Percentiles rank a stretch among this genome's conserved stretches.
Conservation (phyloP, 2,888 invertebrate species). For the Carterocephalus palaemon region DNA sequence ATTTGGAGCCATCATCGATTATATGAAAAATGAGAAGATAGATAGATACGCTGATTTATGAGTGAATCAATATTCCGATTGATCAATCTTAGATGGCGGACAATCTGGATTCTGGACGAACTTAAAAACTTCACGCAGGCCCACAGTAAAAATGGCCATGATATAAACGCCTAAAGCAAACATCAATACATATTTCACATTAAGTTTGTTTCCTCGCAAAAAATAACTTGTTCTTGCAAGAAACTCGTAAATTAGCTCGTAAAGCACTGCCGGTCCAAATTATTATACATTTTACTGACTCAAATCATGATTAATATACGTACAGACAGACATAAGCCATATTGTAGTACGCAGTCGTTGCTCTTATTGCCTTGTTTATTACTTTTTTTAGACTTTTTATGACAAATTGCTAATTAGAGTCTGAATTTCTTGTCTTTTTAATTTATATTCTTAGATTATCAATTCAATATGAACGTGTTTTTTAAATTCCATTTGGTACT, state of each 20-base stretch:
- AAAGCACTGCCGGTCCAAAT: slow-evolving; percentile 61
- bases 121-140: slow-evolving; percentile 52
- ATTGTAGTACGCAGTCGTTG: slow-evolving; percentile 5
- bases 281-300: slow-evolving; percentile 60
- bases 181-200: slow-evolving; percentile 55
- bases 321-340: slow-evolving; percentile 30
- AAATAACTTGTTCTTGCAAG: slow-evolving; percentile 48
- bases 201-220: slow-evolving; percentile 52
- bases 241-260: slow-evolving; percentile 62
- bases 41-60: no score
- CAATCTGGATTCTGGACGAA: slow-evolving; percentile 36
- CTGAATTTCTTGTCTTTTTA: no score
- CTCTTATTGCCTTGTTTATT: neutral
- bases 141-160: slow-evolving; percentile 49
- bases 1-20: no score
- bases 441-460: no score
- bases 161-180: slow-evolving; percentile 52
- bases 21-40: no score
- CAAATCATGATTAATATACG: slow-evolving; percentile 60
- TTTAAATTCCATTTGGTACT: no score
- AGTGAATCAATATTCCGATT: no score
- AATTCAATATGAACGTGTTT: no score
- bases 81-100: no score
- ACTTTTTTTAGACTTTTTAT: no score
- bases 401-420: no score